Conservation (phyloP, 1,140 invertebrate genomes). For the Goniozus legneri region DNA sequence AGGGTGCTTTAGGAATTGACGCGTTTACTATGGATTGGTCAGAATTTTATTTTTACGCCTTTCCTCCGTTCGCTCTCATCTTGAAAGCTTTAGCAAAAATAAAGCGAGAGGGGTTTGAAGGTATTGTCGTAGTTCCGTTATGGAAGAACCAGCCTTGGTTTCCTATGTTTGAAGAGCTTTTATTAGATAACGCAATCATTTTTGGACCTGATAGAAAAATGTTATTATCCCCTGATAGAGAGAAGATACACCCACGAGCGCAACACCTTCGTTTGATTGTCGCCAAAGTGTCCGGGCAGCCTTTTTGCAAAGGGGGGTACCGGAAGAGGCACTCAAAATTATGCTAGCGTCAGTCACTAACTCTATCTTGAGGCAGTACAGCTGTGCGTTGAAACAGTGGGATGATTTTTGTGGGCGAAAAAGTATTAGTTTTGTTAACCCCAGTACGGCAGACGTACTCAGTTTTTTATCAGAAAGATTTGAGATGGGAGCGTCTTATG, state of each 20-base stretch:
- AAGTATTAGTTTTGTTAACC: background rate
- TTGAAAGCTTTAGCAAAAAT: conserved; percentile 2
- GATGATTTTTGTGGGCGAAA: background rate
- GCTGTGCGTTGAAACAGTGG: background rate
- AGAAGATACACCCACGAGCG: conserved; percentile 3
- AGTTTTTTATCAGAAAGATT: conserved; percentile 3
- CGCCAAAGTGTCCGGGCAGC: conserved; percentile 4
- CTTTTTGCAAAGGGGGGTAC: background rate
- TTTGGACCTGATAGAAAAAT: background rate
- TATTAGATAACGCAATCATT: background rate
- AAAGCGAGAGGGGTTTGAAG: background rate
- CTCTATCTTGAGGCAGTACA: background rate
- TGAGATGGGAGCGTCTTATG: background rate
- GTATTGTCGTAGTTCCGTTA: background rate
- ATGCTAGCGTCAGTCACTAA: background rate
- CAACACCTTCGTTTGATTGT: conserved; percentile 3
- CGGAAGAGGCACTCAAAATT: background rate
- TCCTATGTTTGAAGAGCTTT: background rate
- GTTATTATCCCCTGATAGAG: background rate
- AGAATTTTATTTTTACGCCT: conserved; percentile 5
- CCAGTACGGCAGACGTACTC: background rate
- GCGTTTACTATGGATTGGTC: background rate
- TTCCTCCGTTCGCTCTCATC: background rate
- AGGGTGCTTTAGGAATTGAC: background rate
- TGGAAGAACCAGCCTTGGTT: conserved; percentile 6